Evolutionary conservation across 2,797 vertebrate species (phyloP), one percentile per base, ranked within the genome.

Genomic region (Alfaro cultratus): DNA sequence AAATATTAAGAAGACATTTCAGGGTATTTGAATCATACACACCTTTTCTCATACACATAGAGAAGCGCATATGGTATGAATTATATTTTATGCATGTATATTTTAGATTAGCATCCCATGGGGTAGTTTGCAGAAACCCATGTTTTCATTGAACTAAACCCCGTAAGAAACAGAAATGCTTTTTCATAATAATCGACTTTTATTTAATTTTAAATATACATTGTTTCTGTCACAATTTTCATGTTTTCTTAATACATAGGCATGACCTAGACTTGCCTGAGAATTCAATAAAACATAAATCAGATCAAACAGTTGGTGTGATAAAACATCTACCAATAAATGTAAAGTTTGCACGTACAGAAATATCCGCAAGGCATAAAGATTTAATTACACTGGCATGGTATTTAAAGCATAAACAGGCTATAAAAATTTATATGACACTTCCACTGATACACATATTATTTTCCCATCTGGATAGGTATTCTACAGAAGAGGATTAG

Each of bases 21-120:
- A 45, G 55, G 11, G 11, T 49, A 46, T 76, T 49, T 76, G 68
- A 89, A 88, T 86, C 76, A 80, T 60, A 88, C 76, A 86, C 85
- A 79, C 82, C 77, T 83, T 78, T 85, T 83, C 89, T 90, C 84
- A 85, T 81, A 81, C 60, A 53, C 86, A 73, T 16, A 6, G 31
- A 49, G 72, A 34, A 34, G 0, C 34, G 86, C 80, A 29, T 60
- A 15, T 1, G 5, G 89, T 83, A 85, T 64, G 31, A 55, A 47
- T 36, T 74, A 36, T 39, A 26, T 23, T 74, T 74, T 74, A 23
- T 53, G 31, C 4, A 12, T 39, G 34, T 7, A 53, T 41, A 39
- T 39, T 67, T 67, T 39, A 67, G 36, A 41, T 26, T 9, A 5
- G 64, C 21, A 41, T 36, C 36, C 64, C 18, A 39, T 0, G 18